Evolutionary conservation across 1,140 invertebrate species (phyloP).

Genomic region (Lucilia sericata): DNA sequence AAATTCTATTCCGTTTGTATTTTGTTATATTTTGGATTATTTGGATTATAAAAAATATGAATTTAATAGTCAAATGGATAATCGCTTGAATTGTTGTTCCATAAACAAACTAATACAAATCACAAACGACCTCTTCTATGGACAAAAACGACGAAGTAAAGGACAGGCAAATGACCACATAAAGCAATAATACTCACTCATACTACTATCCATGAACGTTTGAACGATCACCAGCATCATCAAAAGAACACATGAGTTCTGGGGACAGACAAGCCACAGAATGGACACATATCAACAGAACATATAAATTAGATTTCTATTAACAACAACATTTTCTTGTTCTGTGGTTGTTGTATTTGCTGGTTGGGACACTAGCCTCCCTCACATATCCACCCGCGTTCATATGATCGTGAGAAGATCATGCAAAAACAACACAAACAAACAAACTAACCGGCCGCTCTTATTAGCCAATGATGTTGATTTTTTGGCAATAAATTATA

Average conservation of each 20-base stretch:
- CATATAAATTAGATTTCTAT: conserved; percentile 10
- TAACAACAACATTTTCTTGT: neutral
- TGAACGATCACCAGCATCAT: no score
- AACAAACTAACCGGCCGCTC: conserved; percentile 43
- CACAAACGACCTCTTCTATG: no score
- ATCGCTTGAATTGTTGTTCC: neutral
- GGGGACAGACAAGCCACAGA: neutral
- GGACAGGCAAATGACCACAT: no score
- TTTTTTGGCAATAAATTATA: conserved; percentile 49
- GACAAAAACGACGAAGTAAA: no score
- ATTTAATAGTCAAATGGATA: neutral
- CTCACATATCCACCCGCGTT: neutral
- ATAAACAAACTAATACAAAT: neutral
- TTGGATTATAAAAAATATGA: neutral
- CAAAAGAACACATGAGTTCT: no score
- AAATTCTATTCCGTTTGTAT: no score
- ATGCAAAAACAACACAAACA: conserved; percentile 2
- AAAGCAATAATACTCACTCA: no score
- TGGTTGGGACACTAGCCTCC: neutral
- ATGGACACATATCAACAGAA: neutral
- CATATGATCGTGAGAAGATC: neutral
- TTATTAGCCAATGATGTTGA: conserved; percentile 49
- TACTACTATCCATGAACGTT: no score
- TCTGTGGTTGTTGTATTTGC: neutral
- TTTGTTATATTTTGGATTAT: no score